Evolutionary conservation across 2,888 invertebrate genomes (phyloP), one percentile per base, ranked within the genome.

Genomic region (Mesoligia furuncula): DNA sequence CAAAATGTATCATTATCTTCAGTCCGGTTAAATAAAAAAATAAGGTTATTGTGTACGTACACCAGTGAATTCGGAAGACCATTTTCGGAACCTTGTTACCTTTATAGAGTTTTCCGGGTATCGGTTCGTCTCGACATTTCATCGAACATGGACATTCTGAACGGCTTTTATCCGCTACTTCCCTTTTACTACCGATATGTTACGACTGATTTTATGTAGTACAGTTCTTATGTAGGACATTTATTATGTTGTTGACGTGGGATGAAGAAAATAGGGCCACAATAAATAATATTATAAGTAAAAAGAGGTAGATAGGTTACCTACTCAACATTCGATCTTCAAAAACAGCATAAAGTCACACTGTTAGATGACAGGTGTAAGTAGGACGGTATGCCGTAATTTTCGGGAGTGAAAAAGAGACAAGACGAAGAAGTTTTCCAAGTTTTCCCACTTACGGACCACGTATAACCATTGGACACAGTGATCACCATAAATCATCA

Each of bases 81-180:
- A 69, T 65, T 73, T 51, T 42, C 51, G 64, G 66, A 68, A 48
- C 48, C 73, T 77, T 73, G 75, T 75, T 75, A 83, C 80, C 85
- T 80, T 68, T 77, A 54, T 61, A 67, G 51, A 73, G 51, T 69
- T 77, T 65, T 69, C 71, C 42, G 45, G 70, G 42, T 70, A 36
- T 70, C 48, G 64, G 36, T 31, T 73, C 54, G 64, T 75, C 54
- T 62, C 39, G 73, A 70, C 48, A 79, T 84, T 76, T 69, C 79
- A 79, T 76, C 62, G 71, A 57, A 76, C 68, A 66, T 45, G 62
- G 72, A 72, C 68, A 42, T 83, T 74, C 69, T 62, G 62, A 48
- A 67, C n/a, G 48, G 39, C n/a, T 76, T 69, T 76, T 77, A 77
- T 84, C 27, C 20, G n/a, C 36, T 48, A 39, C 66, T 70, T 77